Percentiles rank a stretch among this genome's conserved stretches.
These are phyloP conservation scores for Sandelia bainsii DNA, from an alignment of 2,797 vertebrate species.

Conservation along the genomic window DNA sequence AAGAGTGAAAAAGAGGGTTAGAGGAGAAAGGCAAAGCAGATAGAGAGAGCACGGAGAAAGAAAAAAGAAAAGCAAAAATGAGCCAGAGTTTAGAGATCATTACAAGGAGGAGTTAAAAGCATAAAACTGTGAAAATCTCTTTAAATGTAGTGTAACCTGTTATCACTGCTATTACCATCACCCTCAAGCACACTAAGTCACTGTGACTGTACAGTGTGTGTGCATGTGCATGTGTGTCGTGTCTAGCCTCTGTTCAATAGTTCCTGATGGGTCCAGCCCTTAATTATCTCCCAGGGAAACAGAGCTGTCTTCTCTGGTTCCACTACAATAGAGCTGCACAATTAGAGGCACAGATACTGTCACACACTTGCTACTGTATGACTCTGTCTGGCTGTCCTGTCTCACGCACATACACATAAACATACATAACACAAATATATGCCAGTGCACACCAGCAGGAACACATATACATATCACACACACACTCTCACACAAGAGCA, in stretches of 20 bases:
- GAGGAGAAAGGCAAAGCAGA: neutral
- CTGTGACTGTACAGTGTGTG: conserved; percentile 33
- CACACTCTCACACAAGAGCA: conserved; percentile 32
- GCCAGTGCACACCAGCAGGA: conserved; percentile 3
- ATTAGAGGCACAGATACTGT: conserved; percentile 77
- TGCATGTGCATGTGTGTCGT: conserved; percentile 44
- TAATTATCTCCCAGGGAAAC: conserved; percentile 84
- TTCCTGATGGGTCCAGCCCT: conserved; percentile 81
- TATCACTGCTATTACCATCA: conserved; percentile 77
- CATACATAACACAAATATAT: conserved; percentile 11
- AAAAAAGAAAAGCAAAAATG: conserved; percentile 11
- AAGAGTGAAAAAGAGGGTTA: neutral
- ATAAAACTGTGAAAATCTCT: conserved; percentile 74
- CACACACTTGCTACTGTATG: conserved; percentile 54
- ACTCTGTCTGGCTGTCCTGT: conserved; percentile 52
- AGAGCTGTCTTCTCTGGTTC: conserved; percentile 82
- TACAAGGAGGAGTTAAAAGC: conserved; percentile 48
- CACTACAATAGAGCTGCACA: conserved; percentile 83
- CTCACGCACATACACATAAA: conserved; percentile 26
- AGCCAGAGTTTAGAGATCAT: conserved; percentile 50
- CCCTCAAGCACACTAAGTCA: conserved; percentile 52
- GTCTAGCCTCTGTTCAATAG: conserved; percentile 78
- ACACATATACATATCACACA: conserved; percentile 9
- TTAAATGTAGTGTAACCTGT: conserved; percentile 67
- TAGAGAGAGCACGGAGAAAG: too few species aligned